These are phyloP conservation scores for Poeciliopsis occidentalis DNA, from an alignment of 2,113 vertebrate genomes.

Conservation along the genomic window DNA sequence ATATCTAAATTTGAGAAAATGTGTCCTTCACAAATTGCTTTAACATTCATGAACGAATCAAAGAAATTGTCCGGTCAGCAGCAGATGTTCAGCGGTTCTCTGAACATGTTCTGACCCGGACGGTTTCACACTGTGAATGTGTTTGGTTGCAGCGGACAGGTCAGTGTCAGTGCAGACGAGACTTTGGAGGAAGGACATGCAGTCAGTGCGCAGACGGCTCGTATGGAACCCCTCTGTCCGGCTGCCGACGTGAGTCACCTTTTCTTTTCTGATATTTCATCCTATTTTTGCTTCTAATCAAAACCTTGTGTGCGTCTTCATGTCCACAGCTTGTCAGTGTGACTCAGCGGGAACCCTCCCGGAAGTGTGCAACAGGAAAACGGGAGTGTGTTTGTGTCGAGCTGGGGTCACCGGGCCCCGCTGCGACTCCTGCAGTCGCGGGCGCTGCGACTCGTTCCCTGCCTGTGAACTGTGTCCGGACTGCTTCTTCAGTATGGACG, in stretches of 20 bases:
- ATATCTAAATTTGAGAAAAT: too few relatives aligned
- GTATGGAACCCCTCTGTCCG: slow-evolving; percentile 71
- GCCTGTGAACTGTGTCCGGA: slow-evolving; percentile 86
- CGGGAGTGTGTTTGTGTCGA: slow-evolving; percentile 86
- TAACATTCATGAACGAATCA: too few relatives aligned
- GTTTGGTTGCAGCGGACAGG: slow-evolving; percentile 83
- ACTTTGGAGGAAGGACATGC: slow-evolving; percentile 85
- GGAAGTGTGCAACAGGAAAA: slow-evolving; percentile 82
- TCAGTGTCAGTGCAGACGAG: slow-evolving; percentile 87
- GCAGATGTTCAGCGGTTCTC: too few relatives aligned
- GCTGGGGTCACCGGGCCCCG: slow-evolving; percentile 77
- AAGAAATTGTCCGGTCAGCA: too few relatives aligned
- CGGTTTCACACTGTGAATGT: not conserved
- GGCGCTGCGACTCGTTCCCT: slow-evolving; percentile 82
- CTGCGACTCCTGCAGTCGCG: slow-evolving; percentile 83
- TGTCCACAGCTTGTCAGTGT: slow-evolving; percentile 84
- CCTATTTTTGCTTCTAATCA: too few relatives aligned
- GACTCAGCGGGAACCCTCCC: slow-evolving; percentile 80
- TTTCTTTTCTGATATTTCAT: not conserved
- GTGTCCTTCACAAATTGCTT: too few relatives aligned
- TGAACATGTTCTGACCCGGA: too few relatives aligned
- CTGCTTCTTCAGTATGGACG: slow-evolving; percentile 84
- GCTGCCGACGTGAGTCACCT: slow-evolving; percentile 83
- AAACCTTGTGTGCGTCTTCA: not conserved
- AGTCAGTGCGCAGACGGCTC: slow-evolving; percentile 81